Evolutionary conservation across 2,888 invertebrate genomes (phyloP), one percentile per base, ranked within the genome.

Genomic region (Pristionchus fissidentatus): DNA sequence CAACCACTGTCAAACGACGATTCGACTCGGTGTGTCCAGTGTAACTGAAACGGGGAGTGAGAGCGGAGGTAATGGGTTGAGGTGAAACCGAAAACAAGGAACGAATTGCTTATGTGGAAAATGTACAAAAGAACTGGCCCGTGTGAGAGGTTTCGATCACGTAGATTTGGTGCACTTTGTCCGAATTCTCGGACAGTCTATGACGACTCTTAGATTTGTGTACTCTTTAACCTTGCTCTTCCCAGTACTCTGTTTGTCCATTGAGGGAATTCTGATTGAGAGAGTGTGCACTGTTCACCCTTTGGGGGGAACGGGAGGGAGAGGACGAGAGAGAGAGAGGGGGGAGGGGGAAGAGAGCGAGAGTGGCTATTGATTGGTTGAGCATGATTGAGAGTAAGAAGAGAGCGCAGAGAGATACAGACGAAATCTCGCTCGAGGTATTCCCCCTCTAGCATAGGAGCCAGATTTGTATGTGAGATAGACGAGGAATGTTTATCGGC

Each of bases 221-320:
- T 49, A 7, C 29, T 43, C 75, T 75, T 29, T 75, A 38, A 41
- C 66, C 38, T 49, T 75, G 26, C 49, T 75, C 75, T 75, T 75
- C 49, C 49, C 75, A 75, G 49, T 75, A 55, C 26, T 55, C n/a
- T 78, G 78, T 78, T 78, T 78, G 78, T 55, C 78, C 78, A 78
- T 78, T 78, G 55, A 78, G n/a, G 55, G 78, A 78, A 55, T 78
- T 52, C 55, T 35, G 78, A 55, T 52, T 55, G 78, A 38, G 52
- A 35, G 77, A 52, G 77, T 26, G 26, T 75, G 75, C 75, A 75
- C 46, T 75, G 75, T 75, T 75, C 75, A 75, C 75, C 75, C 49
- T 75, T 75, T 46, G 49, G 75, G 49, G 49, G 70, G n/a, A 70
- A 70, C 46, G 35, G 49, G 75, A 38, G 49, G 70, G n/a, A 70